These are phyloP conservation scores for Silvanus unidentatus DNA, from an alignment of 2,888 invertebrate species.

Conservation along the genomic window DNA sequence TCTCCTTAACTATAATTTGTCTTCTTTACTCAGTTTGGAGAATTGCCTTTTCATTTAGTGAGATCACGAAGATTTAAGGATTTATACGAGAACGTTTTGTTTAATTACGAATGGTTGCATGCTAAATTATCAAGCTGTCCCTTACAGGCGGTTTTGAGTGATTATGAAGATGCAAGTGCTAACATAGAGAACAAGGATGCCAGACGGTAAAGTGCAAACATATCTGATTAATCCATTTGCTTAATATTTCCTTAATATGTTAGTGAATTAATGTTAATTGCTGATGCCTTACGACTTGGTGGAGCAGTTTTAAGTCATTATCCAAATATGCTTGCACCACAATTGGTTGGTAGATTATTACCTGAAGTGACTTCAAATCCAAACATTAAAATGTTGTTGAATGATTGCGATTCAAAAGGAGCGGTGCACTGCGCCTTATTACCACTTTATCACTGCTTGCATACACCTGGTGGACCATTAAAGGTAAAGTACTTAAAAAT, in stretches of 20 bases:
- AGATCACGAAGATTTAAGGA: constrained; percentile 86
- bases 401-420: constrained; percentile 87
- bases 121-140: constrained; percentile 95
- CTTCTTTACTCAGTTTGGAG: no score
- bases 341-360: constrained; percentile 83
- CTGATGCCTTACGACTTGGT: constrained; percentile 87
- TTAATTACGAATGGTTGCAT: constrained; percentile 97
- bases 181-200: constrained; percentile 79
- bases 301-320: constrained; percentile 88
- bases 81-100: constrained; percentile 84
- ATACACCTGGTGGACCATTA: constrained; percentile 97
- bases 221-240: neutral
- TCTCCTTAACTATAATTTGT: no score
- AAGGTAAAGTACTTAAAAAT: constrained; percentile 56
- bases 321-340: constrained; percentile 94
- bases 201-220: constrained; percentile 52
- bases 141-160: constrained; percentile 86
- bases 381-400: constrained; percentile 78
- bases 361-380: constrained; percentile 82
- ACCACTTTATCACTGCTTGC: constrained; percentile 91
- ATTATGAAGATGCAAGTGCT: constrained; percentile 87
- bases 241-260: constrained; percentile 23
- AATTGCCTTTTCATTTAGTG: constrained; percentile 91
- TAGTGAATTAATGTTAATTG: constrained; percentile 85
- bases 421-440: constrained; percentile 83